Evolutionary conservation across 1,140 invertebrate species (phyloP).

Genomic region (Pseudomyrmex dendroicus): DNA sequence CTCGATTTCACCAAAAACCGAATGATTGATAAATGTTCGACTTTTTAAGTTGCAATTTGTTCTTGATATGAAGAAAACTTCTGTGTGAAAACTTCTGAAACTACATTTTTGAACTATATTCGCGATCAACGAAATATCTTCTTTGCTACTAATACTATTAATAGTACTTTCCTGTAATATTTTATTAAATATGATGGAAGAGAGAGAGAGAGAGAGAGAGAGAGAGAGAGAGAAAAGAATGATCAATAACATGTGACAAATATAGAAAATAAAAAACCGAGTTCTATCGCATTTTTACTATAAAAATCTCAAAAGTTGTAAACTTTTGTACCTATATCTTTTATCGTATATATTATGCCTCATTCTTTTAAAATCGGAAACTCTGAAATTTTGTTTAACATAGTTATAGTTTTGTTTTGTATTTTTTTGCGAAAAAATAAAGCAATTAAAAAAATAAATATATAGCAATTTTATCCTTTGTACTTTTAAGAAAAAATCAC

Average conservation of each 20-base stretch:
- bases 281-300: not conserved
- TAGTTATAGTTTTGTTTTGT: not conserved
- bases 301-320: no score
- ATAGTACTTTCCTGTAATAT: slow-evolving; percentile 15
- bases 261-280: not conserved
- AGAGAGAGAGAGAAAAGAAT: not conserved
- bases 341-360: not conserved
- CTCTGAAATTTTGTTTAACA: not conserved
- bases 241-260: not conserved
- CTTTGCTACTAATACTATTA: not conserved
- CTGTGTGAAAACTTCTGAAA: not conserved
- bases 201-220: not conserved
- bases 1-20: not conserved
- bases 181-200: slow-evolving; percentile 14
- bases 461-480: not conserved
- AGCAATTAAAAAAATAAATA: no score
- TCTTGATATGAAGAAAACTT: not conserved
- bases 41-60: not conserved
- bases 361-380: not conserved
- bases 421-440: no score
- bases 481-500: not conserved
- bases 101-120: not conserved
- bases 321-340: no score
- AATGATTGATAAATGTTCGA: not conserved
- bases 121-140: not conserved